Percentiles rank a stretch among this genome's conserved stretches.
These are phyloP conservation scores for Beris chalybata DNA, from an alignment of 2,888 invertebrate genomes.

Conservation along the genomic window DNA sequence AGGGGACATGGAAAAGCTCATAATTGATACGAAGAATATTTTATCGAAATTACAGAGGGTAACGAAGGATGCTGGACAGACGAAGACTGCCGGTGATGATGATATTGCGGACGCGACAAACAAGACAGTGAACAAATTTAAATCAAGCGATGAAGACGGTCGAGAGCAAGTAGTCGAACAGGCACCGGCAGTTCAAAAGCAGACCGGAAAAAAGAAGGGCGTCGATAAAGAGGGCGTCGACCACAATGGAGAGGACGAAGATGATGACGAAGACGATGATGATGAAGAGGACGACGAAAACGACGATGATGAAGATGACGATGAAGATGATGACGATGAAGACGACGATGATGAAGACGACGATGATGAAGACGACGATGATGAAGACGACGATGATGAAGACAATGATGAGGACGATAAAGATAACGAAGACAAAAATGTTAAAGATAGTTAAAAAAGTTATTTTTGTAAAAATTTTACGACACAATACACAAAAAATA, in stretches of 20 bases:
- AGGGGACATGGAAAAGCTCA: constrained; percentile 49
- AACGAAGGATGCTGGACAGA: constrained; percentile 63
- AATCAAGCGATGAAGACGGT: too few species aligned
- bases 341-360: too few species aligned
- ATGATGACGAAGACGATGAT: constrained; percentile 12
- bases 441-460: neutral
- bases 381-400: too few species aligned
- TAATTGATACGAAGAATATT: constrained; percentile 50
- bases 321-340: constrained; percentile 27
- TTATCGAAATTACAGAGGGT: constrained; percentile 57
- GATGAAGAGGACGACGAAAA: constrained; percentile 20
- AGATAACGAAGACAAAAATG: too few species aligned
- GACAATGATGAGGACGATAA: too few species aligned
- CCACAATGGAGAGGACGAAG: neutral
- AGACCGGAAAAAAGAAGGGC: too few species aligned
- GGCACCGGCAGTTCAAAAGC: too few species aligned
- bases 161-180: too few species aligned
- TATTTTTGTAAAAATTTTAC: too few species aligned
- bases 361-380: too few species aligned
- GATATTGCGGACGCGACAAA: constrained; percentile 50
- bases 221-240: neutral
- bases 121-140: too few species aligned
- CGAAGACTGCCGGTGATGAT: constrained; percentile 59
- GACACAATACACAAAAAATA: too few species aligned
- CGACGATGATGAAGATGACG: constrained; percentile 35